These are phyloP conservation scores for Glaucidium brasilianum DNA, from an alignment of 2,113 vertebrate species.

Conservation along the genomic window DNA sequence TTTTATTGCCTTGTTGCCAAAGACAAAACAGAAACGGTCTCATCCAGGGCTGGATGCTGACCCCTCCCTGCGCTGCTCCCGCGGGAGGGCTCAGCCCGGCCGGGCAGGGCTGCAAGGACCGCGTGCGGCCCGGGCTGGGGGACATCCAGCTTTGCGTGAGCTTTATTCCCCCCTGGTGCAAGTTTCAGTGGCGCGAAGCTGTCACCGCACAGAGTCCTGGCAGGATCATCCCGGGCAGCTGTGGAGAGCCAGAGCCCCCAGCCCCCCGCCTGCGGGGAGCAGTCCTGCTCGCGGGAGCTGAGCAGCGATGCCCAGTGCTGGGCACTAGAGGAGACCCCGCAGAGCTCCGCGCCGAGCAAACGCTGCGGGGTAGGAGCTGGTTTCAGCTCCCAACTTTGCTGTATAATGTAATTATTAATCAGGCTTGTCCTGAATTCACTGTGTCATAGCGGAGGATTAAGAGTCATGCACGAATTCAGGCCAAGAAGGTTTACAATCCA, in stretches of 20 bases:
- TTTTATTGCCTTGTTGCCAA: slow-evolving; percentile 17
- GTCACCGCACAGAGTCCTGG: not conserved
- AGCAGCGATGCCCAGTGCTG: fast-evolving
- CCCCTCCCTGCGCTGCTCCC: not conserved
- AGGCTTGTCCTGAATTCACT: slow-evolving; percentile 42
- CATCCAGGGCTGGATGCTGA: not conserved
- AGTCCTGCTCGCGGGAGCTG: not conserved
- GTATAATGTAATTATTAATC: slow-evolving; percentile 47
- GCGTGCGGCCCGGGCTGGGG: not conserved
- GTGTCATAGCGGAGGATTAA: slow-evolving; percentile 57
- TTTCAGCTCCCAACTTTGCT: slow-evolving; percentile 12
- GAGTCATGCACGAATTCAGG: slow-evolving; percentile 57
- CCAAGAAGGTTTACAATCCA: slow-evolving; percentile 58
- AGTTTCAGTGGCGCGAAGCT: not conserved
- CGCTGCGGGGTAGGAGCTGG: not conserved
- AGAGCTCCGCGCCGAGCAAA: not conserved
- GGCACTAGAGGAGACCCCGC: not conserved
- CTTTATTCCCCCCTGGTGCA: not conserved
- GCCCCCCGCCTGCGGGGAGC: not conserved
- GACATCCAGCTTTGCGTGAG: not conserved
- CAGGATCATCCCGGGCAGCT: not conserved
- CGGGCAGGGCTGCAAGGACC: not conserved
- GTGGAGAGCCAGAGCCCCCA: not conserved
- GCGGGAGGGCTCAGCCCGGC: not conserved
- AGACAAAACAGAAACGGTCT: not conserved